Conservation (phyloP, 2,888 invertebrate species). For the Drymonia ruficornis region DNA sequence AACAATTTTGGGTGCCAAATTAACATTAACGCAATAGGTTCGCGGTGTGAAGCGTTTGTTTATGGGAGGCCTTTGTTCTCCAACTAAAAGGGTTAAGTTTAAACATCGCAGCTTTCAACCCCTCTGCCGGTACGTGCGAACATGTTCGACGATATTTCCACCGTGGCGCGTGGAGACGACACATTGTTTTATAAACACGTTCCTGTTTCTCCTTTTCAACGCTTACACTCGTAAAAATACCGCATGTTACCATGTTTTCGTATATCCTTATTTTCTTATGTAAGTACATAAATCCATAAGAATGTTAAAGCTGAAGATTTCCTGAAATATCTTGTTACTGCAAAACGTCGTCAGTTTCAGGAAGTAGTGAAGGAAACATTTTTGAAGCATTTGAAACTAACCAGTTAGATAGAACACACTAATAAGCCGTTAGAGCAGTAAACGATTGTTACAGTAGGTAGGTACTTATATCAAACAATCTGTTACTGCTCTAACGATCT, state of each 20-base stretch:
- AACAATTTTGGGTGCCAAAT: constrained; percentile 52
- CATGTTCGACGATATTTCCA: constrained; percentile 54
- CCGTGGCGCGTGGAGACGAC: constrained; percentile 31
- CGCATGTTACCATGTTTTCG: constrained; percentile 23
- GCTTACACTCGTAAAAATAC: constrained; percentile 31
- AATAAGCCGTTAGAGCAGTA: no score
- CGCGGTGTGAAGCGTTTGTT: constrained; percentile 47
- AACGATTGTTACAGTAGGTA: no score
- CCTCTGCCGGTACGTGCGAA: constrained; percentile 49
- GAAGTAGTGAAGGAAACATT: no score
- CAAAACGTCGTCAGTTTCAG: no score
- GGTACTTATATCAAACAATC: no score
- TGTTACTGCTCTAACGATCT: no score
- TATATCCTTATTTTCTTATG: constrained; percentile 8
- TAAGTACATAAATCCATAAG: neutral
- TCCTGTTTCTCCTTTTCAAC: constrained; percentile 32
- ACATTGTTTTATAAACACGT: constrained; percentile 42
- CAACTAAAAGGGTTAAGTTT: constrained; percentile 70
- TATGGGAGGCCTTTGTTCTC: constrained; percentile 62
- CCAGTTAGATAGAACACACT: no score
- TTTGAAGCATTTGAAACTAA: no score
- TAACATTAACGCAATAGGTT: constrained; percentile 58
- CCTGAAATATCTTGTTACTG: no score
- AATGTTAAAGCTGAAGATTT: neutral
- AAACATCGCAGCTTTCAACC: constrained; percentile 62